Conservation (phyloP, 2,797 vertebrate genomes). For the Triplophysa bombifrons region DNA sequence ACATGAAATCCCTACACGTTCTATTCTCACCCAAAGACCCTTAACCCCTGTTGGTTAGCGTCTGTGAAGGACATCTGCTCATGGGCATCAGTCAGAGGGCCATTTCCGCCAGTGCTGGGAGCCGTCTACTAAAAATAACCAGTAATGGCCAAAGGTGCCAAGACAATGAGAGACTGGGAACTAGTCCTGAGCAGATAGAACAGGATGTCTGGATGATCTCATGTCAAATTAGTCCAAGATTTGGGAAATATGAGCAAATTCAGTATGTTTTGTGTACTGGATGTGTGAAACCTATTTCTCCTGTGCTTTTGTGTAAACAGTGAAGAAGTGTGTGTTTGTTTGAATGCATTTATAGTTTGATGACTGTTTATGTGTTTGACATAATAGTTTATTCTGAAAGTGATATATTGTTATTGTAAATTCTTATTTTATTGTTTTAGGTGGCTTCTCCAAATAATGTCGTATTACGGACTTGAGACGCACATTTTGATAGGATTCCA, state of each 20-base stretch:
- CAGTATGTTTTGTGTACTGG: neutral
- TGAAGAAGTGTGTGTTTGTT: neutral
- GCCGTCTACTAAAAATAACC: slow-evolving; percentile 18
- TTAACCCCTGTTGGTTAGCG: slow-evolving; percentile 14
- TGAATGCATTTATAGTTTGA: neutral
- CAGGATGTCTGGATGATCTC: neutral
- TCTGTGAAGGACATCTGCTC: slow-evolving; percentile 44
- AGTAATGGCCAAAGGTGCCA: slow-evolving; percentile 12
- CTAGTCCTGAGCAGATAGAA: slow-evolving; percentile 8
- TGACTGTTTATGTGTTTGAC: neutral
- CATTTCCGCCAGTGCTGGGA: slow-evolving; percentile 39
- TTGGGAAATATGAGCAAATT: neutral
- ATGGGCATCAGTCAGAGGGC: slow-evolving; percentile 21
- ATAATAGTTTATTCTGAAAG: neutral
- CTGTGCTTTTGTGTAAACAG: neutral
- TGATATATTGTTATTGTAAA: neutral
- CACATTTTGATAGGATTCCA: too few relatives aligned
- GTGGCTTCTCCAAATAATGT: neutral
- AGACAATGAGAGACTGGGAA: slow-evolving; percentile 24
- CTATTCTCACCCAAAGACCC: slow-evolving; percentile 21
- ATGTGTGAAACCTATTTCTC: neutral
- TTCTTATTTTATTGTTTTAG: neutral
- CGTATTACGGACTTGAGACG: too few relatives aligned
- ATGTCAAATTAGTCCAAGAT: neutral
- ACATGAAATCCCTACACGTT: neutral